Conservation (phyloP, 1,140 invertebrate genomes). For the Drosophila serrata region DNA sequence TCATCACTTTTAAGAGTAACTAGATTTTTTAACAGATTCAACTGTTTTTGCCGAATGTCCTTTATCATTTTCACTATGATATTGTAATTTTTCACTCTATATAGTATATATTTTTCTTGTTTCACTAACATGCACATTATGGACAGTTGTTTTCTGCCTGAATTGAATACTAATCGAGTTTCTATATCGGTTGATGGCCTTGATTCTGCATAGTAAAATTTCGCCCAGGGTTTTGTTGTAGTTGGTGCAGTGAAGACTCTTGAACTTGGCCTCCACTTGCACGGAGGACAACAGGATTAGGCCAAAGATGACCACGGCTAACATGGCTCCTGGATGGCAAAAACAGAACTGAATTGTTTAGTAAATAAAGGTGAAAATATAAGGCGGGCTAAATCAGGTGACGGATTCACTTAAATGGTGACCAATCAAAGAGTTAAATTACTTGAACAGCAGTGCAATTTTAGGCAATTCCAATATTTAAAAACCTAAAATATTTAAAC, state of each 20-base stretch:
- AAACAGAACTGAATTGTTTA: constrained; percentile 2
- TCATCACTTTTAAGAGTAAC: not conserved
- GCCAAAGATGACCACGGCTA: constrained; percentile 1
- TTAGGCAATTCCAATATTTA: not conserved
- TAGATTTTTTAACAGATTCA: no score
- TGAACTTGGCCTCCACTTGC: constrained; percentile 41
- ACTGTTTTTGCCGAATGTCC: not conserved
- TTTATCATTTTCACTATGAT: not conserved
- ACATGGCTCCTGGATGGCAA: not conserved
- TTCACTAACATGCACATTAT: constrained; percentile 20
- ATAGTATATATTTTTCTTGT: not conserved
- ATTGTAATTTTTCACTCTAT: not conserved
- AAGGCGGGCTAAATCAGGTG: not conserved
- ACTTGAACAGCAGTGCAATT: not conserved
- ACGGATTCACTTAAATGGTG: constrained; percentile 11
- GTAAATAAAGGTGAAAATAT: not conserved
- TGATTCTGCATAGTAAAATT: constrained; percentile 33
- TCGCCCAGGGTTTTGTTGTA: constrained; percentile 16
- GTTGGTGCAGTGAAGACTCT: constrained; percentile 33
- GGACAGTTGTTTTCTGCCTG: constrained; percentile 5
- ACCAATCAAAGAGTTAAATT: constrained; percentile 19
- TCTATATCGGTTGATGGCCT: constrained; percentile 36
- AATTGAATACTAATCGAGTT: constrained; percentile 37
- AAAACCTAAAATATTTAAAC: not conserved
- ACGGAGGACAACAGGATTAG: constrained; percentile 6